Conservation (phyloP, 2,113 vertebrate genomes). For the Ceratotherium simum region DNA sequence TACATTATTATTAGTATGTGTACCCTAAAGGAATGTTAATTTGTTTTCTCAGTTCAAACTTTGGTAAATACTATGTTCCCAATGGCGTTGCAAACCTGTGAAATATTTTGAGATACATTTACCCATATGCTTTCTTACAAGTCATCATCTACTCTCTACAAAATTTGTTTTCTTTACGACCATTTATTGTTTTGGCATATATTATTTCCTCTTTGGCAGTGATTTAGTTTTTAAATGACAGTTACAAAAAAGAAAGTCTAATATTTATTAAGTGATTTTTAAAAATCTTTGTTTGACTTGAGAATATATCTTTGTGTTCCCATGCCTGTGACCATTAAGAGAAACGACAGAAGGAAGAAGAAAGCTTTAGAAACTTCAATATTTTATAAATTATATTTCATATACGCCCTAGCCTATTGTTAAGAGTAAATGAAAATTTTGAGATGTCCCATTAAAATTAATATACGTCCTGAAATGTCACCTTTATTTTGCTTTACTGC, state of each 20-base stretch:
- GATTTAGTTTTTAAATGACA: not conserved
- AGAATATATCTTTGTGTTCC: not conserved
- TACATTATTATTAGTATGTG: not conserved
- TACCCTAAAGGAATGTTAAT: not conserved
- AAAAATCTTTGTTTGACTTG: not conserved
- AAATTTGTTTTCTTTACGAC: not conserved
- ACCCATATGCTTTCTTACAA: not conserved
- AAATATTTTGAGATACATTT: not conserved
- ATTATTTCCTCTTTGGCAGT: not conserved
- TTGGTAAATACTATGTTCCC: not conserved
- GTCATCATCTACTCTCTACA: not conserved
- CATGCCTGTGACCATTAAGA: not conserved
- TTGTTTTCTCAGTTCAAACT: not conserved
- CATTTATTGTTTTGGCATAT: not conserved
- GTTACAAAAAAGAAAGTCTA: not conserved
- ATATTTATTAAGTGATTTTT: not conserved
- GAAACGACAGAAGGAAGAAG: not conserved
- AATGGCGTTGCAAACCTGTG: not conserved
- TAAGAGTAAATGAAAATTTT: not conserved
- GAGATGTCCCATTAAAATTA: not conserved
- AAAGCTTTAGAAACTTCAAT: not conserved
- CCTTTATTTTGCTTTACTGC: not conserved
- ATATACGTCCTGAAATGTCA: not conserved
- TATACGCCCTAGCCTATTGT: not conserved
- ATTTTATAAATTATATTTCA: not conserved